Conservation (phyloP, 2,113 vertebrate species). For the Myotis yumanensis region DNA sequence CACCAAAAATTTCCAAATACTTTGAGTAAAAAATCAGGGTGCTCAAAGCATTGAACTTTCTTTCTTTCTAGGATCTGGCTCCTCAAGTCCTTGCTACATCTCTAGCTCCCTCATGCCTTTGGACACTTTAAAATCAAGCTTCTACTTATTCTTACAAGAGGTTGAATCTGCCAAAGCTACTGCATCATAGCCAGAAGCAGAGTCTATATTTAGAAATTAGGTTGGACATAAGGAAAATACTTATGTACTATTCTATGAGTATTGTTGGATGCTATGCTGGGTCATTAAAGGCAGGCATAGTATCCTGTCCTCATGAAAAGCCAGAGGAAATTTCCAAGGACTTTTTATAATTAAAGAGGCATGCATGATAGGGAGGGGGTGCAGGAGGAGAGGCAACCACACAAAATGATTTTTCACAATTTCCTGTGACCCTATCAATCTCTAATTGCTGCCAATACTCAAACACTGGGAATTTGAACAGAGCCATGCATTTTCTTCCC, state of each 20-base stretch:
- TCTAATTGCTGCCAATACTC: conserved; percentile 6
- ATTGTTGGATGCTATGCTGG: not conserved
- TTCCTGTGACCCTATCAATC: conserved; percentile 1
- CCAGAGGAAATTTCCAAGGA: not conserved
- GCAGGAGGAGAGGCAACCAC: not conserved
- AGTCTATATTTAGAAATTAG: conserved; percentile 67
- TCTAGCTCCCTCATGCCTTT: not conserved
- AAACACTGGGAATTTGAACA: not conserved
- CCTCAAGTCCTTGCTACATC: not conserved
- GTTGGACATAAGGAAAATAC: conserved; percentile 58
- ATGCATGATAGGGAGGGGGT: not conserved
- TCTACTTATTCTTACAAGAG: conserved; percentile 53
- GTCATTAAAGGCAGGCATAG: not conserved
- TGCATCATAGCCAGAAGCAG: conserved; percentile 41
- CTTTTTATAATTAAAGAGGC: not conserved
- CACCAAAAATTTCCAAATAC: not conserved
- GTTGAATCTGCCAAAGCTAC: conserved; percentile 42
- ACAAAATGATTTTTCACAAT: conserved; percentile 18
- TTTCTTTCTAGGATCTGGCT: not conserved
- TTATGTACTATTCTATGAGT: conserved; percentile 31
- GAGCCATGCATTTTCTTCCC: not conserved
- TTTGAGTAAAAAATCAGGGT: not conserved
- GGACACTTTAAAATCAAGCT: conserved; percentile 38
- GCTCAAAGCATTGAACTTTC: not conserved
- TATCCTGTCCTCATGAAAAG: not conserved